Evolutionary conservation across 2,113 vertebrate species (phyloP).

Genomic region (Otis tarda): DNA sequence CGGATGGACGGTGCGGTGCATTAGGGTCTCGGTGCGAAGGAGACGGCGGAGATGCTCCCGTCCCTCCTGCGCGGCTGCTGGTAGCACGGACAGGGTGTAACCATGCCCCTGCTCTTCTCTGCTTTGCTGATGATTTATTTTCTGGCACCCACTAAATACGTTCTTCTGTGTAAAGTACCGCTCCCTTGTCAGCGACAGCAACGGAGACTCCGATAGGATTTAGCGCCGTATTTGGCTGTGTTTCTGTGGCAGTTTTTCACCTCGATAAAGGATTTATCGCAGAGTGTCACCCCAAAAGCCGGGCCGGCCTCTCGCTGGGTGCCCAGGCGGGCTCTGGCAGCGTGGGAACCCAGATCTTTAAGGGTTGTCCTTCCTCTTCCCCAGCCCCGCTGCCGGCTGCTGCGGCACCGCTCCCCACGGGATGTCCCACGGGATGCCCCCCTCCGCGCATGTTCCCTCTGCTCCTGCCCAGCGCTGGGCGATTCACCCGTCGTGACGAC

Average conservation of each 20-base stretch:
- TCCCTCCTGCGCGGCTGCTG: background rate
- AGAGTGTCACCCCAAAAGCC: background rate
- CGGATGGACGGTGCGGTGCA: accelerated
- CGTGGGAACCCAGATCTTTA: background rate
- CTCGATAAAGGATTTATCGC: background rate
- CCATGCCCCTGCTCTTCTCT: background rate
- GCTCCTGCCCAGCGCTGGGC: background rate
- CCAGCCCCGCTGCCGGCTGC: background rate
- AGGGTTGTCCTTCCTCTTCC: background rate
- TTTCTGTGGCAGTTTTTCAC: background rate
- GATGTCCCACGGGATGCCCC: background rate
- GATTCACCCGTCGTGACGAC: background rate
- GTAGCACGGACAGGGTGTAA: background rate
- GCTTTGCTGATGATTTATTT: background rate
- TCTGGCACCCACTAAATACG: background rate
- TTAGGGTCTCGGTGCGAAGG: background rate
- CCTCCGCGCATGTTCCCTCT: background rate
- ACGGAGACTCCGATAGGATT: background rate
- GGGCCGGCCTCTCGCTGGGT: background rate
- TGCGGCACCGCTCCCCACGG: accelerated
- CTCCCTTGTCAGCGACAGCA: background rate
- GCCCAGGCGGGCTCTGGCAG: background rate
- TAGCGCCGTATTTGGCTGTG: accelerated
- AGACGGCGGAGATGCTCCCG: background rate
- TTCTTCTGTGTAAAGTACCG: accelerated